A percentile compares a stretch with the other conserved stretches of the same genome.
Evolutionary conservation across 2,888 invertebrate genomes (phyloP).

Genomic region (Harpalus rufipes): DNA sequence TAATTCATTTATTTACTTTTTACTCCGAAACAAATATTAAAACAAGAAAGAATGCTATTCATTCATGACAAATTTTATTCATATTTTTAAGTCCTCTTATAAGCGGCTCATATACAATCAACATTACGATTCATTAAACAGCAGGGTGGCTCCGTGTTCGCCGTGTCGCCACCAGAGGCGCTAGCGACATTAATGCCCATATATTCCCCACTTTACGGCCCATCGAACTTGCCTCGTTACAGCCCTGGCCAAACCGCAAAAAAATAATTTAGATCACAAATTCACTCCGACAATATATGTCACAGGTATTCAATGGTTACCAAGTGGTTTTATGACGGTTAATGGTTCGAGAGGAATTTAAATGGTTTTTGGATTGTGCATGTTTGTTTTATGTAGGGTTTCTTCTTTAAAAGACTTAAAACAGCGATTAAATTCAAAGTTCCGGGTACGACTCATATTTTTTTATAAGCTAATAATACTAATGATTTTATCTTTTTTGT

Average conservation of each 20-base stretch:
- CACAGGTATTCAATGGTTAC: slow-evolving; percentile 24
- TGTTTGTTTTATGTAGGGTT: slow-evolving; percentile 13
- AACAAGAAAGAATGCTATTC: too few relatives aligned
- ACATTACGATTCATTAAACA: slow-evolving; percentile 7
- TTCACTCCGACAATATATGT: slow-evolving; percentile 47
- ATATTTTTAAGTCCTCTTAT: too few relatives aligned
- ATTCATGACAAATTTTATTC: too few relatives aligned
- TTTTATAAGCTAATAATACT: too few relatives aligned
- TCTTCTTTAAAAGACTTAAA: too few relatives aligned
- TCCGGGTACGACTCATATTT: too few relatives aligned
- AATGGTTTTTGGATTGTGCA: slow-evolving; percentile 27
- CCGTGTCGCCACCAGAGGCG: slow-evolving; percentile 62
- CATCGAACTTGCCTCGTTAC: slow-evolving; percentile 33
- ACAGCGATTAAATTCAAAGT: too few relatives aligned
- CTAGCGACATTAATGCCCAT: slow-evolving; percentile 46
- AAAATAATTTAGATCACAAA: slow-evolving; percentile 63
- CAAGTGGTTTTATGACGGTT: slow-evolving; percentile 29
- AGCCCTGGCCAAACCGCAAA: slow-evolving; percentile 39
- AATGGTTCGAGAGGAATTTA: slow-evolving; percentile 36
- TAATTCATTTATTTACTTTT: too few relatives aligned
- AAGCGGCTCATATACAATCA: neutral
- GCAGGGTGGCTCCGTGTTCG: slow-evolving; percentile 4
- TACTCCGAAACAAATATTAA: too few relatives aligned
- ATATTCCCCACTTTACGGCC: slow-evolving; percentile 59
- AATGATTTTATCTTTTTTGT: too few relatives aligned